Conservation (phyloP, 1,140 invertebrate species). For the Uloborus diversus region DNA sequence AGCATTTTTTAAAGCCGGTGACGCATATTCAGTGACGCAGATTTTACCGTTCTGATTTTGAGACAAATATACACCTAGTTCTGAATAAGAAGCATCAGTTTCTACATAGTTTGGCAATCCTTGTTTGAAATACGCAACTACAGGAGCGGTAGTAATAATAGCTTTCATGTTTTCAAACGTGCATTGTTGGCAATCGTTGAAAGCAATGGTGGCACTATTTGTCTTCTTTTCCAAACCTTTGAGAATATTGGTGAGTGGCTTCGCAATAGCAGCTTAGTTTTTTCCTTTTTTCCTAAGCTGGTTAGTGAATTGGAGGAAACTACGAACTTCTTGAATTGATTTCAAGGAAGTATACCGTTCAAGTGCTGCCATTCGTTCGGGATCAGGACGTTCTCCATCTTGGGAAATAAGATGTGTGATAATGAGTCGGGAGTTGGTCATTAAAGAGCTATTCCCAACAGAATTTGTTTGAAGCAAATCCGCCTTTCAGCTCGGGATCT, state of each 20-base stretch:
- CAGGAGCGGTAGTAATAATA: neutral
- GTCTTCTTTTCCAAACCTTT: neutral
- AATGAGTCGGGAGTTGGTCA: too few species aligned
- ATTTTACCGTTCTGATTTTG: conserved; percentile 1
- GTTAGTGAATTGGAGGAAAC: conserved; percentile 1
- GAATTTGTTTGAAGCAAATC: too few species aligned
- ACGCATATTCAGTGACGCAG: neutral
- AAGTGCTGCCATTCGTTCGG: neutral
- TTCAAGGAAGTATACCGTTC: neutral
- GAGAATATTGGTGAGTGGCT: neutral
- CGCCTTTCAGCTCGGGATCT: too few species aligned
- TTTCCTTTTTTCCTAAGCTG: neutral
- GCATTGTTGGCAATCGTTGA: neutral
- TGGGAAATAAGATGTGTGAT: too few species aligned
- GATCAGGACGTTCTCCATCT: neutral
- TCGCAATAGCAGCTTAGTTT: conserved; percentile 4
- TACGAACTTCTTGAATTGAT: neutral
- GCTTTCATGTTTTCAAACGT: conserved; percentile 6
- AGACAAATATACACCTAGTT: conserved; percentile 4
- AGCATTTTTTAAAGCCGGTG: neutral
- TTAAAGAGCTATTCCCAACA: too few species aligned
- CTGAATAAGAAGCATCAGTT: conserved; percentile 12
- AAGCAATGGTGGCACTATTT: neutral
- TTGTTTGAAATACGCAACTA: conserved; percentile 14
- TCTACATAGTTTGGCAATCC: conserved; percentile 4